These are phyloP conservation scores for Erpobdella octoculata DNA, from an alignment of 2,888 invertebrate species.

Conservation along the genomic window DNA sequence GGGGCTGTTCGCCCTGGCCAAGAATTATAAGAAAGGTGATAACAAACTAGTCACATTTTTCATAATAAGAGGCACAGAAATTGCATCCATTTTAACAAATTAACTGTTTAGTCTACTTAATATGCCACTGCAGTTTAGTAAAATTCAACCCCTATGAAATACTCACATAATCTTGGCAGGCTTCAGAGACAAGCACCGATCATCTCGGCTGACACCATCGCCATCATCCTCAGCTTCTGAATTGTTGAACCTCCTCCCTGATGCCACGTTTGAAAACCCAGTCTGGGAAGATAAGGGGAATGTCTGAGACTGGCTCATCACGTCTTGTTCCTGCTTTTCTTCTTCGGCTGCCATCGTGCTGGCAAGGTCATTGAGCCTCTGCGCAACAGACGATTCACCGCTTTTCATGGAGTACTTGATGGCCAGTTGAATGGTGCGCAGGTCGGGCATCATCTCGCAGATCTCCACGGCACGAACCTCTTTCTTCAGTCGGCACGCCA, in stretches of 20 bases:
- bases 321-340: constrained; percentile 38
- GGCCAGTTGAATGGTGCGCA: constrained; percentile 70
- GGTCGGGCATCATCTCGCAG: constrained; percentile 71
- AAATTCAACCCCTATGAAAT: too few relatives aligned
- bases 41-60: too few relatives aligned
- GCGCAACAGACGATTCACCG: constrained; percentile 69
- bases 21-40: too few relatives aligned
- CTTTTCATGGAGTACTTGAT: constrained; percentile 78
- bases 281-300: not conserved
- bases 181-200: not conserved
- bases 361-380: constrained; percentile 64
- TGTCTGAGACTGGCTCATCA: not conserved
- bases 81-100: too few relatives aligned
- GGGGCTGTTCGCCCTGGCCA: too few relatives aligned
- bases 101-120: too few relatives aligned
- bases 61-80: too few relatives aligned
- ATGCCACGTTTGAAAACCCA: not conserved
- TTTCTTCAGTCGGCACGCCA: constrained; percentile 73
- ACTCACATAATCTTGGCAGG: constrained; percentile 6
- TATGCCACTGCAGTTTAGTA: too few relatives aligned
- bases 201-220: not conserved
- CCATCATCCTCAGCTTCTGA: not conserved
- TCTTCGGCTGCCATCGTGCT: constrained; percentile 37
- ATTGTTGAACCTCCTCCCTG: not conserved
- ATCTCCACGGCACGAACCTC: constrained; percentile 80